Evolutionary conservation across 2,797 vertebrate genomes (phyloP).

Genomic region (Enteromius mattozi): DNA sequence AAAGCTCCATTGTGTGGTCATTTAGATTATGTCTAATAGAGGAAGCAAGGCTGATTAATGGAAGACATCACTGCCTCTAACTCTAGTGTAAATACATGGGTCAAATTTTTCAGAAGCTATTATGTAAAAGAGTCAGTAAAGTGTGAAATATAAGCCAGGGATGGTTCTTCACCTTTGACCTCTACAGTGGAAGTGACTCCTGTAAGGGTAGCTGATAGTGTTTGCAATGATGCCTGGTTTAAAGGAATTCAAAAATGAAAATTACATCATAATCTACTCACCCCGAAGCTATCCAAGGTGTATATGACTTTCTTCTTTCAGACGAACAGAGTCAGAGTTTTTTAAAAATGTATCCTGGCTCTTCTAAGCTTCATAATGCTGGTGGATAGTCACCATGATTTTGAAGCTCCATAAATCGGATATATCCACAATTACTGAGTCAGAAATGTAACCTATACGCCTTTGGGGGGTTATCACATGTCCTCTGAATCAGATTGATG

Average conservation of each 20-base stretch:
- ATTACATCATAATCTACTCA: too few species aligned
- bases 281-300: too few species aligned
- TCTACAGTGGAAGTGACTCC: conserved; percentile 40
- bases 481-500: too few species aligned
- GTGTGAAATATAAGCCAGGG: conserved; percentile 61
- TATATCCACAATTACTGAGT: too few species aligned
- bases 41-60: conserved; percentile 47
- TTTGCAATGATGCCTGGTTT: not conserved
- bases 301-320: too few species aligned
- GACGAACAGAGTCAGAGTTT: too few species aligned
- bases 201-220: not conserved
- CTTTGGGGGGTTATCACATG: too few species aligned
- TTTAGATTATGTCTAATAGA: conserved; percentile 45
- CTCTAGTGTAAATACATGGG: conserved; percentile 50
- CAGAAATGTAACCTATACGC: too few species aligned
- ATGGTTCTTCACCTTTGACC: conserved; percentile 61
- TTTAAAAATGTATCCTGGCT: too few species aligned
- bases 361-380: too few species aligned
- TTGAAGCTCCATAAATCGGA: too few species aligned
- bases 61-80: conserved; percentile 56
- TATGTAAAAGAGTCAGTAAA: conserved; percentile 59
- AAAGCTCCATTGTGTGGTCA: conserved; percentile 50
- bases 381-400: too few species aligned
- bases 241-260: not conserved
- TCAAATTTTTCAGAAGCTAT: conserved; percentile 61